These are phyloP conservation scores for Eurypyga helias DNA, from an alignment of 2,113 vertebrate species.

Conservation along the genomic window DNA sequence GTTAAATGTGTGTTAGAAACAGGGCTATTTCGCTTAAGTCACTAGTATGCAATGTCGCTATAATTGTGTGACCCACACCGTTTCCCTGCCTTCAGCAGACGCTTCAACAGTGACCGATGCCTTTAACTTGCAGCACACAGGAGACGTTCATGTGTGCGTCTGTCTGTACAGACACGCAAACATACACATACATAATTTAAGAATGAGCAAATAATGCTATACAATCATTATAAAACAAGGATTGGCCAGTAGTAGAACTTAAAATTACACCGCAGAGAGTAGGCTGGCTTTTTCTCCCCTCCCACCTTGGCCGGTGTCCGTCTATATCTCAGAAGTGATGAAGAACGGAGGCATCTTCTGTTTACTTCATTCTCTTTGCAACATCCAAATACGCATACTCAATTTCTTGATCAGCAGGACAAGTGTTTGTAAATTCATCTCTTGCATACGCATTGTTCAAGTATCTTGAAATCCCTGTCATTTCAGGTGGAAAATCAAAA, in stretches of 20 bases:
- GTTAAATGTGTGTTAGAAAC: neutral
- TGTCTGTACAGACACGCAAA: neutral
- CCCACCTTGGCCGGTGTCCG: neutral
- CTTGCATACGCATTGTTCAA: conserved; percentile 87
- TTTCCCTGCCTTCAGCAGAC: neutral
- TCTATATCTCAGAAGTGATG: neutral
- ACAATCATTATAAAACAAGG: conserved; percentile 5
- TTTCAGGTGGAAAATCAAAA: conserved; percentile 91
- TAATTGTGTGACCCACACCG: neutral
- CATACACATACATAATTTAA: neutral
- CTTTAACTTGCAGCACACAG: neutral
- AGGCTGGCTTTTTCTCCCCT: neutral
- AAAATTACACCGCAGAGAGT: neutral
- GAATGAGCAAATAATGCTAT: neutral
- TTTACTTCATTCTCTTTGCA: conserved; percentile 87
- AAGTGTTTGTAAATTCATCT: conserved; percentile 94
- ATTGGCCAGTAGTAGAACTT: conserved; percentile 4
- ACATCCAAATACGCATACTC: conserved; percentile 89
- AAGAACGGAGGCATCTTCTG: neutral
- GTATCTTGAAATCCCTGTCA: conserved; percentile 91
- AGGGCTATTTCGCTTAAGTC: neutral
- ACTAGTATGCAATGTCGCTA: neutral
- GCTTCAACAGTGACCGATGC: neutral
- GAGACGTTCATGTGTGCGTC: neutral
- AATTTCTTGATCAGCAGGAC: conserved; percentile 91